phyloP scores from a whole-genome alignment of 2,113 vertebrate species.

The Mesitornis unicolor region DNA sequence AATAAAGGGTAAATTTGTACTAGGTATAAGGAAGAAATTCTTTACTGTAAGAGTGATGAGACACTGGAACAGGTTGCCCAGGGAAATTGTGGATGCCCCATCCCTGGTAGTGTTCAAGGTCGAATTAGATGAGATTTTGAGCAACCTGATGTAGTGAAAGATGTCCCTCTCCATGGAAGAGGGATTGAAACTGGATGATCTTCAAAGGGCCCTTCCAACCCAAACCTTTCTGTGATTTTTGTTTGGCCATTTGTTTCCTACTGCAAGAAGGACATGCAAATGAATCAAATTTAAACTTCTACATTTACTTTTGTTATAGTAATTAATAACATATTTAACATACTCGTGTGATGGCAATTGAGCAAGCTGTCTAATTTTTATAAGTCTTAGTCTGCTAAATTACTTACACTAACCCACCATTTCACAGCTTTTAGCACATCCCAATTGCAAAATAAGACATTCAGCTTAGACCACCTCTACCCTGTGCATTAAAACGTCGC shows the following conservation, averaged over 20 bases:
- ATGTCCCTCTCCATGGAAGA: not conserved
- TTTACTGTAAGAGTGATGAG: not conserved
- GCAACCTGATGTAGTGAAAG: not conserved
- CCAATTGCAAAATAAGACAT: not conserved
- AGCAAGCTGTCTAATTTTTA: not conserved
- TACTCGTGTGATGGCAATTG: not conserved
- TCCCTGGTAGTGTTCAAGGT: not conserved
- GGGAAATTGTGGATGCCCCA: not conserved
- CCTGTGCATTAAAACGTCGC: not conserved
- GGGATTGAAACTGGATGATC: not conserved
- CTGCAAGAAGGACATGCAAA: not conserved
- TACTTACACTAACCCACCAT: not conserved
- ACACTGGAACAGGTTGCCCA: not conserved
- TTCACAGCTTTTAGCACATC: not conserved
- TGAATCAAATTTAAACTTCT: not conserved
- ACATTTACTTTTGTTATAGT: not conserved
- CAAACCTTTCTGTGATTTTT: not conserved
- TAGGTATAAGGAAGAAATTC: not conserved
- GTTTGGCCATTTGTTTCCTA: not conserved
- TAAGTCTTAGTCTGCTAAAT: not conserved
- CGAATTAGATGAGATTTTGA: not conserved
- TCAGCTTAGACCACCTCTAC: not conserved
- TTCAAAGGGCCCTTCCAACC: not conserved
- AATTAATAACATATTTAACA: not conserved
- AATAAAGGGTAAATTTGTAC: not conserved